Conservation (phyloP, 92 coral and sea anemone genomes). For the Ricordea florida region DNA sequence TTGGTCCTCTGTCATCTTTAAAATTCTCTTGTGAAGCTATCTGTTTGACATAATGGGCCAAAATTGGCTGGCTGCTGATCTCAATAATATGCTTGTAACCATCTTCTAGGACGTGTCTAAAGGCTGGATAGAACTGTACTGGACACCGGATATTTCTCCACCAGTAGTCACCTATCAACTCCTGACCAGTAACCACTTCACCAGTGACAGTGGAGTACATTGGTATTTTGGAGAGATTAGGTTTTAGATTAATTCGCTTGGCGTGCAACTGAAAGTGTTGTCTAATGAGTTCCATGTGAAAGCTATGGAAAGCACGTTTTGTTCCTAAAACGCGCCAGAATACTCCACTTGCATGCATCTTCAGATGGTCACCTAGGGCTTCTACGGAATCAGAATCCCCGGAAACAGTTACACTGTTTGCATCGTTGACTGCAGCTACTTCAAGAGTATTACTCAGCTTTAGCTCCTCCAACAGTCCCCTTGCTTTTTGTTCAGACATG, state of each 20-base stretch:
- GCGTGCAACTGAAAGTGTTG: conserved; percentile 33
- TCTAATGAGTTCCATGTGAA: conserved; percentile 71
- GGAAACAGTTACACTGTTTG: conserved; percentile 71
- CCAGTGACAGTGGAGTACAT: conserved; percentile 89
- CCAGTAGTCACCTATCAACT: conserved; percentile 71
- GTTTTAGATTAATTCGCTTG: conserved; percentile 13
- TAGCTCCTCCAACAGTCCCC: conserved; percentile 37
- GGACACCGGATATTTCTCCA: conserved; percentile 83
- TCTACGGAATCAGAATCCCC: conserved; percentile 75
- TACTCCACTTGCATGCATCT: neutral
- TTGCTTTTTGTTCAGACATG: conserved; percentile 64
- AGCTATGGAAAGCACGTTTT: conserved; percentile 88
- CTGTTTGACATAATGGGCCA: conserved; percentile 64
- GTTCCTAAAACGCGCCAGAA: conserved; percentile 79
- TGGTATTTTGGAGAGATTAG: conserved; percentile 67
- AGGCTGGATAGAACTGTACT: conserved; percentile 70
- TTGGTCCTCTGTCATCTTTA: neutral
- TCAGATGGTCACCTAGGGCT: conserved; percentile 57
- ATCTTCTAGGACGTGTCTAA: conserved; percentile 59
- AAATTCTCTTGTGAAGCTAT: conserved; percentile 38
- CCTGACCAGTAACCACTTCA: conserved; percentile 47
- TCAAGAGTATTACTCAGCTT: conserved; percentile 44
- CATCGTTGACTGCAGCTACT: conserved; percentile 80
- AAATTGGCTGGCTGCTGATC: conserved; percentile 75
- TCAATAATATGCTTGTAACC: conserved; percentile 68